These are phyloP conservation scores for Lepidotrigona ventralis DNA, from an alignment of 1,140 invertebrate species.

Conservation along the genomic window DNA sequence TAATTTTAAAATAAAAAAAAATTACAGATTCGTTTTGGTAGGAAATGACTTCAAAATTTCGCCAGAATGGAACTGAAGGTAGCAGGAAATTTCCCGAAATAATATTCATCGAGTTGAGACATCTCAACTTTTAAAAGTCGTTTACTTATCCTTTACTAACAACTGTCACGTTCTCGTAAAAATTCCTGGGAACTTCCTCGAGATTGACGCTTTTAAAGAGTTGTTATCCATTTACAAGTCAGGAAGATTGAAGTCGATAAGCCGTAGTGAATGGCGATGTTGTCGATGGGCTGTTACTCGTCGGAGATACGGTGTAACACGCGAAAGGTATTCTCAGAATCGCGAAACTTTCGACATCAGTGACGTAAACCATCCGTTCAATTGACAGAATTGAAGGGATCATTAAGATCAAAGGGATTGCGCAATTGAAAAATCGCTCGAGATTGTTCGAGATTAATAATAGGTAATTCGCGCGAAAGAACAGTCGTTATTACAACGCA, in stretches of 20 bases:
- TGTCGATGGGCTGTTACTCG: not conserved
- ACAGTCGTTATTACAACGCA: too few relatives aligned
- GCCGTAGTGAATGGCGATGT: not conserved
- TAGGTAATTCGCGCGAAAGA: too few relatives aligned
- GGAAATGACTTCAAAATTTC: too few relatives aligned
- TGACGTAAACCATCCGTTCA: not conserved
- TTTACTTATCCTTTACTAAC: too few relatives aligned
- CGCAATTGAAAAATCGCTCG: too few relatives aligned
- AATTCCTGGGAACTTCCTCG: not conserved
- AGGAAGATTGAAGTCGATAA: not conserved
- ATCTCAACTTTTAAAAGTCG: not conserved
- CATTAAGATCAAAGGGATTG: too few relatives aligned
- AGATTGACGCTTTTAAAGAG: not conserved
- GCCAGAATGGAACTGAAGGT: too few relatives aligned
- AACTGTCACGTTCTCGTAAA: not conserved
- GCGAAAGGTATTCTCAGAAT: not conserved
- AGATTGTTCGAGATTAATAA: not conserved
- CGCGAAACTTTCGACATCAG: not conserved
- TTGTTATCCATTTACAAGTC: not conserved
- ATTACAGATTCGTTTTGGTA: too few relatives aligned
- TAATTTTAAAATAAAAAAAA: too few relatives aligned
- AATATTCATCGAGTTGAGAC: not conserved
- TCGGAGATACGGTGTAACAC: not conserved
- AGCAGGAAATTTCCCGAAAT: not conserved
- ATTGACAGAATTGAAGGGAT: not conserved